phyloP scores from a whole-genome alignment of 2,888 invertebrate species.

The Sarcophaga caerulescens region DNA sequence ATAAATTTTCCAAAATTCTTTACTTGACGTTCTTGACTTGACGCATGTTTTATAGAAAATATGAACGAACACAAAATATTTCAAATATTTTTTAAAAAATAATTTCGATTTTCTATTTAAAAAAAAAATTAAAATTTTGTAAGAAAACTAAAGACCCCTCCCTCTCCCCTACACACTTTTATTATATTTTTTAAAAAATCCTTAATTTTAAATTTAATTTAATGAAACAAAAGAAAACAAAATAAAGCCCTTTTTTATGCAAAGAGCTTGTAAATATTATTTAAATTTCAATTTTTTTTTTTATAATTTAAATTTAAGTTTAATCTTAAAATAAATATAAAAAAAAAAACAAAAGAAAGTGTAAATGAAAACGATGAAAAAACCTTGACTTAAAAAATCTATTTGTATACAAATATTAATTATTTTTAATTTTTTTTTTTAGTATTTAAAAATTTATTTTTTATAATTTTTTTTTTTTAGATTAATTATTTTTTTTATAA shows the following conservation, averaged over 20 bases:
- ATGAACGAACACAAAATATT: conserved; percentile 4
- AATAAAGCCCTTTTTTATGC: conserved; percentile 62
- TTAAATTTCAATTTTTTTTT: conserved; percentile 53
- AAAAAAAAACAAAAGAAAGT: conserved; percentile 60
- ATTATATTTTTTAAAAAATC: conserved; percentile 39
- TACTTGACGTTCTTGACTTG: conserved; percentile 40
- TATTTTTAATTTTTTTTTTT: conserved; percentile 58
- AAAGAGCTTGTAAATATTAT: conserved; percentile 68
- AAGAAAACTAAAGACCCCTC: not conserved
- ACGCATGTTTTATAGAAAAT: conserved; percentile 61
- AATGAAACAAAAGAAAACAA: not conserved
- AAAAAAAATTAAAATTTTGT: not conserved
- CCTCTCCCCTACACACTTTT: conserved; percentile 46
- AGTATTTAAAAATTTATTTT: conserved; percentile 72
- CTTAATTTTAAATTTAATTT: conserved; percentile 31
- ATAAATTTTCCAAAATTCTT: not conserved
- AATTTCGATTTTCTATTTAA: not conserved
- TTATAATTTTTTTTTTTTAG: conserved; percentile 64
- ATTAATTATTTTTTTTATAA: conserved; percentile 58
- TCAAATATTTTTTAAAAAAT: conserved; percentile 59
- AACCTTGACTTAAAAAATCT: conserved; percentile 64
- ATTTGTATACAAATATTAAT: conserved; percentile 68
- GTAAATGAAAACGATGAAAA: conserved; percentile 71
- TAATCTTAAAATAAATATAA: conserved; percentile 49
- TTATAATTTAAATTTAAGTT: conserved; percentile 60